A percentile compares a stretch with the other conserved stretches of the same genome.
These are phyloP conservation scores for Trypoxylus dichotomus DNA, from an alignment of 1,140 invertebrate species.

Conservation along the genomic window DNA sequence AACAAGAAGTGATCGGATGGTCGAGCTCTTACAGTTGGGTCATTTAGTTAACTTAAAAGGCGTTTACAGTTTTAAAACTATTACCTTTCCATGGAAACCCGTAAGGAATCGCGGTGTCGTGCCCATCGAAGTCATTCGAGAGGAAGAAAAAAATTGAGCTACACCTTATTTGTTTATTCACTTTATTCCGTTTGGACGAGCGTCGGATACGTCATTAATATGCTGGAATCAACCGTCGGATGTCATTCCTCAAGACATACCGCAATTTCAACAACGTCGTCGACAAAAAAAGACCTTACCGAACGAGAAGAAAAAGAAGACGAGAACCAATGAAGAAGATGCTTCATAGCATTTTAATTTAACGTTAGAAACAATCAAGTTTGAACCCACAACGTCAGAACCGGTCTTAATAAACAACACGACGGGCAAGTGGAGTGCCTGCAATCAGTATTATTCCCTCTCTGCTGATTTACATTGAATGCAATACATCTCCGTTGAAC, in stretches of 20 bases:
- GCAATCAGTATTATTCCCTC: constrained; percentile 44
- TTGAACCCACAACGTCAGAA: constrained; percentile 22
- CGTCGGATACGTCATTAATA: not conserved
- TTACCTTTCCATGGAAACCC: not conserved
- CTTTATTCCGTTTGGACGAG: not conserved
- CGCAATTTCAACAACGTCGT: not conserved
- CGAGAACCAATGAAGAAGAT: constrained; percentile 6
- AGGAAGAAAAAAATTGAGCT: not conserved
- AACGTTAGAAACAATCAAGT: constrained; percentile 25
- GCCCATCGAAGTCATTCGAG: not conserved
- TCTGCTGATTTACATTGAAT: constrained; percentile 48
- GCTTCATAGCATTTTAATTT: constrained; percentile 25
- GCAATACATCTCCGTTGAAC: constrained; percentile 46
- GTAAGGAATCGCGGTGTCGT: not conserved
- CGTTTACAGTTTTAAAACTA: not conserved
- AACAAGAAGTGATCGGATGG: too few relatives aligned
- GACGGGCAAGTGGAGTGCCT: constrained; percentile 13
- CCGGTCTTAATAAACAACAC: constrained; percentile 21
- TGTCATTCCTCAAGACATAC: constrained; percentile 6
- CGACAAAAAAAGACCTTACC: constrained; percentile 13
- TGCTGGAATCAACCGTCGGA: not conserved
- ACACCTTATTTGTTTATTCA: not conserved
- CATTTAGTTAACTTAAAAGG: too few relatives aligned
- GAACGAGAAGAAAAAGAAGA: not conserved
- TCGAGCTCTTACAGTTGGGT: too few relatives aligned